phyloP scores from a whole-genome alignment of 2,113 vertebrate species.

The Tetrao urogallus region DNA sequence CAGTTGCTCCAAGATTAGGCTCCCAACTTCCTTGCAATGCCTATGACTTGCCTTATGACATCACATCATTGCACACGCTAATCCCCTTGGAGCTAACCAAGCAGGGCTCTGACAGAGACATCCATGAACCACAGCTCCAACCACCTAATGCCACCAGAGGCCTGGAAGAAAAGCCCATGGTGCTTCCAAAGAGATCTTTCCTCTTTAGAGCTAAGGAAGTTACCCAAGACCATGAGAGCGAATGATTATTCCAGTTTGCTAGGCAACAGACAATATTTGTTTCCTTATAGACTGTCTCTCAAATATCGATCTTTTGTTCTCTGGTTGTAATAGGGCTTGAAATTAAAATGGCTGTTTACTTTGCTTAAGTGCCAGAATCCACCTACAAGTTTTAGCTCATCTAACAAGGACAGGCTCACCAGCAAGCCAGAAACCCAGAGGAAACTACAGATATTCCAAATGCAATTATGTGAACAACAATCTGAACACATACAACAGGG shows the following conservation, averaged over 20 bases:
- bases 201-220: neutral
- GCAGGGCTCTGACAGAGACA: neutral
- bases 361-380: neutral
- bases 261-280: neutral
- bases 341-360: slow-evolving; percentile 48
- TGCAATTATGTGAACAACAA: neutral
- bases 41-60: neutral
- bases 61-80: neutral
- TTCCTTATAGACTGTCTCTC: neutral
- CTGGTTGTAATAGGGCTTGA: slow-evolving; percentile 26
- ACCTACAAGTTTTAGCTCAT: neutral
- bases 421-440: neutral
- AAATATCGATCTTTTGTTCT: slow-evolving; percentile 27
- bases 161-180: neutral
- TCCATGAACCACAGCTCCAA: neutral
- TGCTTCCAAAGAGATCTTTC: neutral
- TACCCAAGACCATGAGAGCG: neutral
- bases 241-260: neutral
- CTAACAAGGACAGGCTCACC: neutral
- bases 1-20: neutral
- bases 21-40: neutral
- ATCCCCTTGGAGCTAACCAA: neutral
- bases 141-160: neutral
- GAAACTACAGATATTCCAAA: neutral
- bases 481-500: neutral